Conservation (phyloP, 1,140 invertebrate species). For the Medauroidea extradentata region DNA sequence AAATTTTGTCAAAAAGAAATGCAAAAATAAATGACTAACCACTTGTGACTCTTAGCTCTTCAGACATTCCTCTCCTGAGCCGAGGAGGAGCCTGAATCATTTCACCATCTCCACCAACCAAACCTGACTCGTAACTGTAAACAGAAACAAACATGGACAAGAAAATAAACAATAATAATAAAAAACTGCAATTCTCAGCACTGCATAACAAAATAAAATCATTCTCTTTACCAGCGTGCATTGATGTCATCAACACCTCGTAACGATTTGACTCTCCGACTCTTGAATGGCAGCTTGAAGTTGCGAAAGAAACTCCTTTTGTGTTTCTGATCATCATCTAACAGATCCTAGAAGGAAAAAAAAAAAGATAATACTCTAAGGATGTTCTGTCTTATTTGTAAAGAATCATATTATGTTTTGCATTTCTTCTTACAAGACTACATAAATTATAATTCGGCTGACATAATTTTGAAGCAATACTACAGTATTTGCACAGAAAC, state of each 20-base stretch:
- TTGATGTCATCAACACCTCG: slow-evolving; percentile 45
- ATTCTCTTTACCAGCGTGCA: slow-evolving; percentile 11
- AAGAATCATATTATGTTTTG: too few relatives aligned
- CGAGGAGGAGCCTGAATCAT: slow-evolving; percentile 22
- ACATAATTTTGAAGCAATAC: too few relatives aligned
- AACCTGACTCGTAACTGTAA: slow-evolving; percentile 3
- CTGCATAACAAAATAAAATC: too few relatives aligned
- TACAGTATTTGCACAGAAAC: too few relatives aligned
- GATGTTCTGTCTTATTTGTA: too few relatives aligned
- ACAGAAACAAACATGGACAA: not conserved
- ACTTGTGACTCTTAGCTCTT: slow-evolving; percentile 35
- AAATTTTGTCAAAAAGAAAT: slow-evolving; percentile 9
- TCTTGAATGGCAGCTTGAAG: slow-evolving; percentile 63
- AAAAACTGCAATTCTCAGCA: too few relatives aligned
- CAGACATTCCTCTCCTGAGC: slow-evolving; percentile 49
- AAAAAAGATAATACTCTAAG: too few relatives aligned
- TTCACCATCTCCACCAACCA: slow-evolving; percentile 28
- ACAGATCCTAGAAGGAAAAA: slow-evolving; percentile 34
- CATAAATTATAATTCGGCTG: too few relatives aligned
- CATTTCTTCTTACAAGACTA: too few relatives aligned
- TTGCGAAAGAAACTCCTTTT: slow-evolving; percentile 63
- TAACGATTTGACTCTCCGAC: slow-evolving; percentile 52
- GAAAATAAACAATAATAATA: too few relatives aligned
- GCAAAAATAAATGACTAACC: not conserved
- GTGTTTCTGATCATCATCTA: slow-evolving; percentile 56